Conservation (phyloP, 2,888 invertebrate species). For the Mimas tiliae region DNA sequence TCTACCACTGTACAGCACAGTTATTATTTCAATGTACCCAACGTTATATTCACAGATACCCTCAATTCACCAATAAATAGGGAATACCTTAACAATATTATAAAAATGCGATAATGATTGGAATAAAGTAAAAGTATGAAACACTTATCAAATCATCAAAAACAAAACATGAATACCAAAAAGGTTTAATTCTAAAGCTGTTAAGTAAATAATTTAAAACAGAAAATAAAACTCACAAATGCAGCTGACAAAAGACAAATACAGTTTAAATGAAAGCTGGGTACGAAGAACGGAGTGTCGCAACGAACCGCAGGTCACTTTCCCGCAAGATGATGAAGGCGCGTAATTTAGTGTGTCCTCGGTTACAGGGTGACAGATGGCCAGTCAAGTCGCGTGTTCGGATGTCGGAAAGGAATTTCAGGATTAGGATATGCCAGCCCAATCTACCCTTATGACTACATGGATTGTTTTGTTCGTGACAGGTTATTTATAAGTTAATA, state of each 20-base stretch:
- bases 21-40: no score
- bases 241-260: background rate
- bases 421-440: constrained; percentile 20
- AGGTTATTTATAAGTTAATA: background rate
- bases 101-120: no score
- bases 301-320: constrained; percentile 59
- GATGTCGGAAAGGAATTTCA: constrained; percentile 29
- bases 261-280: constrained; percentile 7
- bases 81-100: no score
- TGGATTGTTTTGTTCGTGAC: background rate
- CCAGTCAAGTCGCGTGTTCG: constrained; percentile 56
- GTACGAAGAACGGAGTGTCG: background rate
- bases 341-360: constrained; percentile 75
- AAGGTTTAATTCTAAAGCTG: background rate
- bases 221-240: background rate
- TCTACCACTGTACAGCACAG: no score
- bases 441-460: constrained; percentile 3
- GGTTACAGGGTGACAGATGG: constrained; percentile 76
- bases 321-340: constrained; percentile 74
- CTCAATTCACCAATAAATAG: no score
- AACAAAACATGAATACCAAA: background rate
- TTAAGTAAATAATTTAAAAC: background rate
- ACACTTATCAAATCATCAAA: no score
- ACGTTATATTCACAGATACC: no score
- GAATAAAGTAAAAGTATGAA: no score